These are phyloP conservation scores for Epizoanthus stellaris DNA, from an alignment of 92 coral and sea anemone species.

Conservation along the genomic window DNA sequence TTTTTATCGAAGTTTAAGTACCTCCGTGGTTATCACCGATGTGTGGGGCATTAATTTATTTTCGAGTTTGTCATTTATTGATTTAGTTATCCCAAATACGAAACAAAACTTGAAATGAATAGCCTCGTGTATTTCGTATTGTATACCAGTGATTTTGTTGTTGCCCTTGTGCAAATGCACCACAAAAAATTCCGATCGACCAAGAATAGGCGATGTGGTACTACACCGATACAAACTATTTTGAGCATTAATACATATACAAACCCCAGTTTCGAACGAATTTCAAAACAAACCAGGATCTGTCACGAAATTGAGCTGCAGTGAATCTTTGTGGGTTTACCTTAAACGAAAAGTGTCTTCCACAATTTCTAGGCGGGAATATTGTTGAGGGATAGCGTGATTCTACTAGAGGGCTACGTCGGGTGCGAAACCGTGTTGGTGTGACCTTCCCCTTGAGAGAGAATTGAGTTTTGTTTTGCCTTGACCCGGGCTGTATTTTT, in stretches of 20 bases:
- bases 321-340: neutral
- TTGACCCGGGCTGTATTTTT: conserved; percentile 23
- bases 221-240: neutral
- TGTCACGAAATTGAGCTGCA: conserved; percentile 32
- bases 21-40: conserved; percentile 17
- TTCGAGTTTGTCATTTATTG: conserved; percentile 8
- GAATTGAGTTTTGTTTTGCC: conserved; percentile 12
- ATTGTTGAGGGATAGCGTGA: neutral
- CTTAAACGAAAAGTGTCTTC: neutral
- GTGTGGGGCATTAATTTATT: conserved; percentile 39
- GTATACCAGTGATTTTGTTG: neutral
- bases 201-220: neutral
- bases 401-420: neutral
- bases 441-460: conserved; percentile 35
- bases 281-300: conserved; percentile 30
- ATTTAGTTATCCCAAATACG: conserved; percentile 15
- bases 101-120: neutral
- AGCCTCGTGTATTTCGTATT: neutral
- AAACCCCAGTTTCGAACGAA: conserved; percentile 1
- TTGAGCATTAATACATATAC: neutral
- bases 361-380: neutral
- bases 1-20: neutral
- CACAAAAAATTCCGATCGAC: neutral
- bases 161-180: neutral
- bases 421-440: neutral